Conservation (phyloP, 2,888 invertebrate species). For the Eristalis intricaria region DNA sequence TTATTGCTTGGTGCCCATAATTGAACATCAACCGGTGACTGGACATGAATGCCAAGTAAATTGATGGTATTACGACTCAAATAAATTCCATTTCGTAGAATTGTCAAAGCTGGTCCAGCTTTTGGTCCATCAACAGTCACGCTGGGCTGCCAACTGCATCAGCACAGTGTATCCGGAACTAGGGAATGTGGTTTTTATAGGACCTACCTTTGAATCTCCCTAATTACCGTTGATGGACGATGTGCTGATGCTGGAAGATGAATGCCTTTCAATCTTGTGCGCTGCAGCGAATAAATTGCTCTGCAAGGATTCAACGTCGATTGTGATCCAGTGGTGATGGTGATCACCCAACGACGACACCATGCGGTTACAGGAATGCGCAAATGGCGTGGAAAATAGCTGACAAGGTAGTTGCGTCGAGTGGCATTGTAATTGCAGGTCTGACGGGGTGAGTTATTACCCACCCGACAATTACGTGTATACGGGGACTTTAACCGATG, state of each 20-base stretch:
- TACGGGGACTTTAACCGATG: conserved; percentile 1
- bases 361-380: conserved; percentile 54
- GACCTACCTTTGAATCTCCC: conserved; percentile 61
- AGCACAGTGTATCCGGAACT: conserved; percentile 12
- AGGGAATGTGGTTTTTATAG: conserved; percentile 28
- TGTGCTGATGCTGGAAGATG: conserved; percentile 61
- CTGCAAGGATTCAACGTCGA: conserved; percentile 33
- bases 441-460: conserved; percentile 47
- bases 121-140: conserved; percentile 35
- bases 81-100: conserved; percentile 61
- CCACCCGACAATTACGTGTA: conserved; percentile 3
- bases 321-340: conserved; percentile 33
- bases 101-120: conserved; percentile 36
- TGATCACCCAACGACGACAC: conserved; percentile 53
- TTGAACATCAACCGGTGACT: conserved; percentile 54
- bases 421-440: conserved; percentile 31
- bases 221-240: conserved; percentile 66
- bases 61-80: conserved; percentile 62
- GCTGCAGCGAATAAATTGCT: conserved; percentile 34
- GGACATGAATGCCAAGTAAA: conserved; percentile 68
- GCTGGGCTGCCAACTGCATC: conserved; percentile 12
- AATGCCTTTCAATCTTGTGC: conserved; percentile 59
- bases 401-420: conserved; percentile 31
- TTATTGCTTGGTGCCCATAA: conserved; percentile 63
- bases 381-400: conserved; percentile 69